A percentile compares a stretch with the other conserved stretches of the same genome.
Conservation (phyloP, 2,113 vertebrate species). For the Mesoclemmys tuberculata region DNA sequence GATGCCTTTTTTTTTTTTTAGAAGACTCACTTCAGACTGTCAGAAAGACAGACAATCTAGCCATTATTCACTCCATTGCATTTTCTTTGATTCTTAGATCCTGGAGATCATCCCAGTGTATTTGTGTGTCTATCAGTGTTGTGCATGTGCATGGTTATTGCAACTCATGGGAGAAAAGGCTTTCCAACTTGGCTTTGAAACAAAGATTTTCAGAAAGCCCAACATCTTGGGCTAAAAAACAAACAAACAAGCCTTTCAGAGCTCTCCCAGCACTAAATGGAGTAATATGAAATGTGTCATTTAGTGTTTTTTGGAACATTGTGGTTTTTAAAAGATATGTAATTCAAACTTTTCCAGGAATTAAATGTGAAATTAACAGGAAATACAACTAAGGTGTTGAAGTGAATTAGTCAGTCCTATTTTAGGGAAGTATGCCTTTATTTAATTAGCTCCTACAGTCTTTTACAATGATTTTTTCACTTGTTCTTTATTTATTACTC, state of each 20-base stretch:
- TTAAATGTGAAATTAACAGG: not conserved
- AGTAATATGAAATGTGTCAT: not conserved
- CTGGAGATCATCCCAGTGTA: not conserved
- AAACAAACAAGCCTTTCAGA: not conserved
- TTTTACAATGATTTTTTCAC: not conserved
- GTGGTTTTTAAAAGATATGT: not conserved
- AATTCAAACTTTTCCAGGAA: not conserved
- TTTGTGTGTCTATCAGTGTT: slow-evolving; percentile 2
- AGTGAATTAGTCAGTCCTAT: not conserved
- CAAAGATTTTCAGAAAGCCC: not conserved
- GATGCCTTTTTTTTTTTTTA: not conserved
- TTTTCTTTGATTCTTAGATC: not conserved
- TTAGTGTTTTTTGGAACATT: not conserved
- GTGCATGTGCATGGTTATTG: not conserved
- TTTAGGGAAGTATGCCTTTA: accelerated
- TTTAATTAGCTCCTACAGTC: not conserved
- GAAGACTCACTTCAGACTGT: slow-evolving; percentile 10
- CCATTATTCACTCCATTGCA: slow-evolving; percentile 17
- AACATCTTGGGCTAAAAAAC: not conserved
- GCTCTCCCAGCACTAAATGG: not conserved
- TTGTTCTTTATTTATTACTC: not conserved
- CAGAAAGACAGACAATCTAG: slow-evolving; percentile 47
- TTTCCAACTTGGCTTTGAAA: not conserved
- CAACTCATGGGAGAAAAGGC: not conserved
- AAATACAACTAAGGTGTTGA: not conserved